Percentiles rank a stretch among this genome's conserved stretches.
Conservation (phyloP, 2,113 vertebrate genomes). For the Hippocampus comes region DNA sequence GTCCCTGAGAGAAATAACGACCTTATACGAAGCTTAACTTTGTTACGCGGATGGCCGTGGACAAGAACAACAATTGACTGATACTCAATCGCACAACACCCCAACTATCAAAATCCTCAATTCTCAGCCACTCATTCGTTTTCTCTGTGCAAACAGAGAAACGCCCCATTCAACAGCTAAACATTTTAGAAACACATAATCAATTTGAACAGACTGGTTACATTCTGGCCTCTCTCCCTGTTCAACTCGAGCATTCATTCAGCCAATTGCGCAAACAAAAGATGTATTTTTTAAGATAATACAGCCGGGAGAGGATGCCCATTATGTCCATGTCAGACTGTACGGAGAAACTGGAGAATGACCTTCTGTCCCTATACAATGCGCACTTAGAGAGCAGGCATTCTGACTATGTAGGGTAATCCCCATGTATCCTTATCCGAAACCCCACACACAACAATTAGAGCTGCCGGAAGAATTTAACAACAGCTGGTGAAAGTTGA, state of each 20-base stretch:
- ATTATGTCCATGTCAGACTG: constrained; percentile 58
- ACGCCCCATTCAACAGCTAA: constrained; percentile 52
- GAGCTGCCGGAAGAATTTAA: constrained; percentile 67
- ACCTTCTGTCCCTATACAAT: constrained; percentile 63
- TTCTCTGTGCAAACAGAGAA: constrained; percentile 32
- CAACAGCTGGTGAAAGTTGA: constrained; percentile 71
- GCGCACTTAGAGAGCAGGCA: constrained; percentile 68
- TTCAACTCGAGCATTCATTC: constrained; percentile 46
- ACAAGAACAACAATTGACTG: constrained; percentile 67
- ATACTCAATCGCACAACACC: constrained; percentile 53
- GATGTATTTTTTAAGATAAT: constrained; percentile 61
- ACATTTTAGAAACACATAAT: constrained; percentile 66
- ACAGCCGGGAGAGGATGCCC: constrained; percentile 39
- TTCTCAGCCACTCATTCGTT: constrained; percentile 37
- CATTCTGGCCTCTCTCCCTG: constrained; percentile 43
- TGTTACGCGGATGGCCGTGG: constrained; percentile 47
- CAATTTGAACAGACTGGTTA: constrained; percentile 46
- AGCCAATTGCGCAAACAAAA: constrained; percentile 63
- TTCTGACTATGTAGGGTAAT: constrained; percentile 69
- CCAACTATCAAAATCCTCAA: constrained; percentile 38
- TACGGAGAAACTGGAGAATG: constrained; percentile 63
- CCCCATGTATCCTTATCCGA: constrained; percentile 72
- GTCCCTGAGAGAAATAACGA: constrained; percentile 26
- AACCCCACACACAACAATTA: constrained; percentile 74
- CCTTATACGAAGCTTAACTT: constrained; percentile 52